A percentile compares a stretch with the other conserved stretches of the same genome.
These are phyloP conservation scores for Menidia menidia DNA, from an alignment of 2,797 vertebrate species.

Conservation along the genomic window DNA sequence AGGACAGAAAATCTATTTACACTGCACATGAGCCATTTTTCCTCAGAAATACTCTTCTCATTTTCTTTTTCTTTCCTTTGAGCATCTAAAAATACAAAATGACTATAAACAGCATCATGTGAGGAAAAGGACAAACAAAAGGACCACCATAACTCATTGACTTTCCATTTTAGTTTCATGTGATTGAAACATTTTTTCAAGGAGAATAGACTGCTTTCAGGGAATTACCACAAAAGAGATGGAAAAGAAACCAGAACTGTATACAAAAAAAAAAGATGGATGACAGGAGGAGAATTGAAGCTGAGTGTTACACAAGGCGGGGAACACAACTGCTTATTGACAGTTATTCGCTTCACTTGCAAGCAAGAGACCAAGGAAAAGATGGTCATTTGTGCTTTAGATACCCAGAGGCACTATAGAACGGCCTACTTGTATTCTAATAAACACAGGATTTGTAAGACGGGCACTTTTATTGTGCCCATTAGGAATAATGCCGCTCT, in stretches of 20 bases:
- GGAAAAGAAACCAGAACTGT: background rate
- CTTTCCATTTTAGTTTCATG: constrained; percentile 26
- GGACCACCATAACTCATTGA: background rate
- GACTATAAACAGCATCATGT: constrained; percentile 15
- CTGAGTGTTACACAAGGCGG: background rate
- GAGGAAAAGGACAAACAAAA: constrained; percentile 5
- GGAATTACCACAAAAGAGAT: constrained; percentile 7
- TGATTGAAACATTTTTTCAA: constrained; percentile 36
- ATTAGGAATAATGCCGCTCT: constrained; percentile 51
- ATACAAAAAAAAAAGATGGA: constrained; percentile 1
- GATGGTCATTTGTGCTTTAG: constrained; percentile 15
- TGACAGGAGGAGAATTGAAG: background rate
- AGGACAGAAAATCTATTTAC: constrained; percentile 30
- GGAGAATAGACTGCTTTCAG: background rate
- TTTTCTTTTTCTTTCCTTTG: background rate
- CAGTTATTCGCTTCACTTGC: constrained; percentile 35
- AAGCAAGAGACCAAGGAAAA: constrained; percentile 22
- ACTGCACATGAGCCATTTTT: constrained; percentile 14
- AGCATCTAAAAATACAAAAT: constrained; percentile 32
- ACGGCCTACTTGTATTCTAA: constrained; percentile 23
- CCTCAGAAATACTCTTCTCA: constrained; percentile 33
- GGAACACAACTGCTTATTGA: constrained; percentile 9
- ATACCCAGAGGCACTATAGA: constrained; percentile 49
- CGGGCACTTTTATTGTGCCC: constrained; percentile 43
- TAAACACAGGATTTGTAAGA: constrained; percentile 58